Evolutionary conservation across 2,797 vertebrate genomes (phyloP), one percentile per base, ranked within the genome.

Genomic region (Chelon auratus): DNA sequence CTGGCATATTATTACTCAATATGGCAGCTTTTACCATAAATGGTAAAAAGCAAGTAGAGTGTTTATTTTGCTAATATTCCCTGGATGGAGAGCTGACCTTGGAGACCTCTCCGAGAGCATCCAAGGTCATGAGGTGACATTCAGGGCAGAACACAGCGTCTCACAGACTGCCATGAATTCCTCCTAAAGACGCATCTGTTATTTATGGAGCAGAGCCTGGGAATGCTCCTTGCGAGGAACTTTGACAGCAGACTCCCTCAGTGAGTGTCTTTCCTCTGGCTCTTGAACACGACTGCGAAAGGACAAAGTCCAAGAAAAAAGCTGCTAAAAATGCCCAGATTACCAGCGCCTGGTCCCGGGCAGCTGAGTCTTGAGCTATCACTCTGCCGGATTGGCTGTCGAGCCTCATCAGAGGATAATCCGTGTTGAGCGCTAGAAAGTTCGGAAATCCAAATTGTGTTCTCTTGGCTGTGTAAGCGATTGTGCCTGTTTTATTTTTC

Each of bases 191-290:
- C 57, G 71, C 72, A 64, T 73, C 58, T 77, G 76, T 62, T 90
- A 87, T 91, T 90, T 81, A 68, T 78, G 86, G 80, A 68, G 56
- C 47, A 0, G 26, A 39, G 60, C 62, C 33, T 82, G 83, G 64
- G 73, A 88, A 85, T 47, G 55, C 60, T 86, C 30, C 68, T 56
- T 62, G 30, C 65, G 63, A 80, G 74, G 39, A 72, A 71, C 51
- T 60, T 15, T 66, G 42, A 80, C 57, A 75, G 43, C 33, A 12
- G 62, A 39, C 45, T 77, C 54, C 54, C 50, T 65, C 72, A 57
- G 39, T 11, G 22, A 36, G 37, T 13, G 36, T 43, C 60, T 54
- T 33, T 71, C 55, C 43, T 42, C 17, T 47, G 51, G 43, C 40
- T 50, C 22, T 68, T 60, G 15, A 78, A 62, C 33, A 47, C 5